Evolutionary conservation across 2,113 vertebrate genomes (phyloP), one percentile per base, ranked within the genome.

Genomic region (Platysternon megacephalum): DNA sequence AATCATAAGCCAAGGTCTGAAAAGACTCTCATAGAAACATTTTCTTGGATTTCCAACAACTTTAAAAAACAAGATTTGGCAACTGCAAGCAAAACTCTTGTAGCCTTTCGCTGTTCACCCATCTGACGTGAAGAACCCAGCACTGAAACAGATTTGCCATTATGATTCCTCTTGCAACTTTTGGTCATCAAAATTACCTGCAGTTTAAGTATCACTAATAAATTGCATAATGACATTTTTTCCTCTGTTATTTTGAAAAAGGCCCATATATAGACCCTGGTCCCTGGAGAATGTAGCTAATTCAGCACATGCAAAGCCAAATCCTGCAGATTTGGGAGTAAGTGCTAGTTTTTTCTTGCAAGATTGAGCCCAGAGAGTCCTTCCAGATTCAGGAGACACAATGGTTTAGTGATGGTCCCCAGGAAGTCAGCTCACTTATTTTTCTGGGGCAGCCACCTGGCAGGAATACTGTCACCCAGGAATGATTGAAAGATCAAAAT

Each of bases 1-100:
- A 87, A 93, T 78, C 82, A 88, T 82, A 89, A 96, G 53, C 9
- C 82, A 89, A 89, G 44, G 81, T 86, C 68, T 94, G 76, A 93
- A 85, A 85, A 97, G 58, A 58, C 46, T 87, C 78, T 35, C 16
- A 42, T 26, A 22, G 16, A 94, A 87, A 92, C 93, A 85, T 61
- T 82, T 5, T 9, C 80, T 93, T 87, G 79, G 89, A 82, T 95
- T 94, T 83, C 87, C 80, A 53, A 68, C 86, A 96, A 90, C 46
- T 95, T 95, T 85, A 49, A 55, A 88, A 92, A 93, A 22, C 76
- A 55, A 79, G 56, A 88, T 28, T 46, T 84, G 92, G 22, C 82
- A 85, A 51, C 76, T 83, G 53, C 53, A 78, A 79, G 52, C 85
- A 93, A 79, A 26, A 78, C 10, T 1, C 35, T 52, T 42, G 6